A percentile compares a stretch with the other conserved stretches of the same genome.
These are phyloP conservation scores for Lanistes nyassanus DNA, from an alignment of 1,140 invertebrate species.

Conservation along the genomic window DNA sequence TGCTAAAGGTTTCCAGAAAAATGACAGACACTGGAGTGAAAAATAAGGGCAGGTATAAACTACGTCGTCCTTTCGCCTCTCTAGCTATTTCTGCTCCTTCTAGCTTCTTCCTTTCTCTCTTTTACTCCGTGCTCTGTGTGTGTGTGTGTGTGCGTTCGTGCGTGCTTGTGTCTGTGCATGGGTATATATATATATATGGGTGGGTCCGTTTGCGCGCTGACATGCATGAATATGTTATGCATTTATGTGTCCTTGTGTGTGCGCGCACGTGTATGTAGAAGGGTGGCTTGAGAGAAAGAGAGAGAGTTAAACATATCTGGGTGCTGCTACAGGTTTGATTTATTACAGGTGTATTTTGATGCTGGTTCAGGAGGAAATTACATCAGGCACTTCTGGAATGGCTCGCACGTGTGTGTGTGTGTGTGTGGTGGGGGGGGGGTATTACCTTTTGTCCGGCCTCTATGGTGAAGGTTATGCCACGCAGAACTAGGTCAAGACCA, in stretches of 20 bases:
- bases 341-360: neutral
- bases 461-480: constrained; percentile 50
- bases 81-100: neutral
- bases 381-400: neutral
- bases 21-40: neutral
- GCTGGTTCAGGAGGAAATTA: neutral
- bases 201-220: no score
- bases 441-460: constrained; percentile 21
- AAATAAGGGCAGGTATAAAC: no score
- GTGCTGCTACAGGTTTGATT: neutral
- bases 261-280: constrained; percentile 65
- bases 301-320: neutral
- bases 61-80: neutral
- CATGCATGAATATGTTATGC: no score
- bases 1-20: neutral
- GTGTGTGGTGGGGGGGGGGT: no score
- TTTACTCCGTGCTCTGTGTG: constrained; percentile 1
- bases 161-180: neutral
- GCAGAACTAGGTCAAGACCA: constrained; percentile 56
- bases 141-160: neutral
- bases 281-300: neutral
- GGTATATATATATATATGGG: neutral
- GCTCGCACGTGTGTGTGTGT: neutral
- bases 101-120: neutral
- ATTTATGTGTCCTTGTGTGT: no score